Base-by-base conservation (phyloP, 1,140 invertebrate genomes). In the Drosophila albomicans region DNA sequence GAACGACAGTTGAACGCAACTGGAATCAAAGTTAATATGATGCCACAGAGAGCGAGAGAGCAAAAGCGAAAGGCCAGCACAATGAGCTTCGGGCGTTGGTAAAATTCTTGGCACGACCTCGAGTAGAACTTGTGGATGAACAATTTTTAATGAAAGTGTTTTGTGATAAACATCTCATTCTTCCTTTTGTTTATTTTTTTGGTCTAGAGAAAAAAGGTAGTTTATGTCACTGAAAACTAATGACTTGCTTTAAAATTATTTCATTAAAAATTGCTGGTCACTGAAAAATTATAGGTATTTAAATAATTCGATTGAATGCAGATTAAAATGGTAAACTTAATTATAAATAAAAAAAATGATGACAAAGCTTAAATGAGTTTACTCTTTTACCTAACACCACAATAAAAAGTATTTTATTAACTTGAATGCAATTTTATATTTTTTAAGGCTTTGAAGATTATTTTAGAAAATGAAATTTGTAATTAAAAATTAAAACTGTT, bases 111-210 rank as follows among this genome's bases (percentile, higher is more conserved):
- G 62, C 56, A 72, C 74, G 52, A 64, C 32, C 52, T 41, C 16
- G 7, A 38, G 30, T 30, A 7, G 20, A 77, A 63, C 38, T 74
- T 74, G 70, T 63, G 58, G 70, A 68, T 38, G 7, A 74, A 52
- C 25, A 41, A 32, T 58, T 77, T 77, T 63, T 49, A 77, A 78
- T 63, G 56, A 76, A 76, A 76, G 68, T 76, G 56, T 76, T 66
- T 71, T 72, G 49, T 28, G 61, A 65, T 71, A 71, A 65, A 52
- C 59, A 71, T 61, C 68, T 65, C 35, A 8, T 5, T 30, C 70
- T 59, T 5, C 7, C 28, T 43, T 6, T 41, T 25, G 20, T 25
- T 25, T 16, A 16, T 20, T 20, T 43, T 56, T 1, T 1, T 6
- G 2, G 6, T 30, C 30, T n/a, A 13, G 8, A 25, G 30, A 15